Evolutionary conservation across 2,888 invertebrate species (phyloP).

Genomic region (Diplazon laetatorius): DNA sequence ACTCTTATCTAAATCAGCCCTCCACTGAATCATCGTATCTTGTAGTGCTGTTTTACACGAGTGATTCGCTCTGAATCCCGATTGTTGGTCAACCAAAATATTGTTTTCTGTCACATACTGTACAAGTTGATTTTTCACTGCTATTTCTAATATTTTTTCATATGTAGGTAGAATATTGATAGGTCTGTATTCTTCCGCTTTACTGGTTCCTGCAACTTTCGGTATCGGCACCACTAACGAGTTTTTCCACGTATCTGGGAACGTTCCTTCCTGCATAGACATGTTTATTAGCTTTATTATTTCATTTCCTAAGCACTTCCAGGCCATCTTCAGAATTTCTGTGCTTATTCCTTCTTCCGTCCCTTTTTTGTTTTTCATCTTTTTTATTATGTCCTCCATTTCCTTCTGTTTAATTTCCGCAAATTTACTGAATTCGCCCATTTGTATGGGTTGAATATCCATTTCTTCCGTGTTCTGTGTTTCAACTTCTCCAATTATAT

Average conservation of each 20-base stretch:
- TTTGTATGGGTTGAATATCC: neutral
- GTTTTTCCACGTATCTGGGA: slow-evolving; percentile 51
- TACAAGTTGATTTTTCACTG: slow-evolving; percentile 40
- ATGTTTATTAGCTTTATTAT: slow-evolving; percentile 31
- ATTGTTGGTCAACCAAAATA: neutral
- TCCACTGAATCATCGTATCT: slow-evolving; percentile 44
- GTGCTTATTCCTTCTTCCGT: neutral
- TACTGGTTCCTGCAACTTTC: slow-evolving; percentile 28
- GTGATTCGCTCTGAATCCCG: slow-evolving; percentile 1
- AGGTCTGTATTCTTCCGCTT: neutral
- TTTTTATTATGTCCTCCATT: slow-evolving; percentile 19
- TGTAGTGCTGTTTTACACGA: slow-evolving; percentile 19
- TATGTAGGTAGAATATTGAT: slow-evolving; percentile 40
- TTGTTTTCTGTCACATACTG: slow-evolving; percentile 14
- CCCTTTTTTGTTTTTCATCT: slow-evolving; percentile 19
- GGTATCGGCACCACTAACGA: slow-evolving; percentile 40
- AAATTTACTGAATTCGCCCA: neutral
- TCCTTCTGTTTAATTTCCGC: neutral
- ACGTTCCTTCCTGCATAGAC: slow-evolving; percentile 4
- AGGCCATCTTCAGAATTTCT: slow-evolving; percentile 13
- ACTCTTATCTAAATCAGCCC: slow-evolving; percentile 15
- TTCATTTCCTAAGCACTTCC: slow-evolving; percentile 7
- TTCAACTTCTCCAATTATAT: slow-evolving; percentile 21
- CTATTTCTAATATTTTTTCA: slow-evolving; percentile 41
- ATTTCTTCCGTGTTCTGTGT: neutral